These are phyloP conservation scores for Calcarius lapponicus DNA, from an alignment of 2,797 vertebrate species.

Conservation along the genomic window DNA sequence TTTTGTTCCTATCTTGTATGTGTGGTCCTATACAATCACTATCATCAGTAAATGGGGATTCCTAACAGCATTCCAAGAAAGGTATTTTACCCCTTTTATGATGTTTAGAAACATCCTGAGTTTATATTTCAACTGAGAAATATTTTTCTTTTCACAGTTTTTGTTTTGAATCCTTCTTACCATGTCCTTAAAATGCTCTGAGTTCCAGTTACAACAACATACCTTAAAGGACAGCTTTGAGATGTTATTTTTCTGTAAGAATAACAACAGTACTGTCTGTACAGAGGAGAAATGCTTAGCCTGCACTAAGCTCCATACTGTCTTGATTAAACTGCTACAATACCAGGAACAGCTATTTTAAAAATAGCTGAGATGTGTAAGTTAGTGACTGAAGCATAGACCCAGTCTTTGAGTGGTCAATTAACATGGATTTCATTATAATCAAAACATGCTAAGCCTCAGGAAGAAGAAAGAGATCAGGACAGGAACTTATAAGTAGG, in stretches of 20 bases:
- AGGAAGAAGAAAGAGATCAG: background rate
- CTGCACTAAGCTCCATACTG: background rate
- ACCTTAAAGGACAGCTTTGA: background rate
- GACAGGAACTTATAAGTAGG: background rate
- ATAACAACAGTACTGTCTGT: background rate
- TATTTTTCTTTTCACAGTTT: background rate
- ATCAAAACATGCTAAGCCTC: background rate
- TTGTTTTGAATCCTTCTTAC: background rate
- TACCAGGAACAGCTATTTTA: background rate
- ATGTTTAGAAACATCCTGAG: background rate
- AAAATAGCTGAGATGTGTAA: slow-evolving; percentile 51
- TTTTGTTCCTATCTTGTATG: background rate
- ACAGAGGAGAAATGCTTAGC: slow-evolving; percentile 21
- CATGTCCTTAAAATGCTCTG: background rate
- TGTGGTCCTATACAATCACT: background rate
- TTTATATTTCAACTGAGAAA: background rate
- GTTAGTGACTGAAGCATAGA: slow-evolving; percentile 28
- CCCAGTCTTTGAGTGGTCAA: background rate
- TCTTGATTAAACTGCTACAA: slow-evolving; percentile 29
- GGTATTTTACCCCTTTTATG: background rate
- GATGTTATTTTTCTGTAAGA: background rate
- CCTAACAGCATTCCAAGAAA: background rate
- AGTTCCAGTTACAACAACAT: background rate
- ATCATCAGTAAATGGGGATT: background rate
- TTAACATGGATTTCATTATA: slow-evolving; percentile 32